Evolutionary conservation across 1,140 invertebrate genomes (phyloP).

Genomic region (Cotesia glomerata): DNA sequence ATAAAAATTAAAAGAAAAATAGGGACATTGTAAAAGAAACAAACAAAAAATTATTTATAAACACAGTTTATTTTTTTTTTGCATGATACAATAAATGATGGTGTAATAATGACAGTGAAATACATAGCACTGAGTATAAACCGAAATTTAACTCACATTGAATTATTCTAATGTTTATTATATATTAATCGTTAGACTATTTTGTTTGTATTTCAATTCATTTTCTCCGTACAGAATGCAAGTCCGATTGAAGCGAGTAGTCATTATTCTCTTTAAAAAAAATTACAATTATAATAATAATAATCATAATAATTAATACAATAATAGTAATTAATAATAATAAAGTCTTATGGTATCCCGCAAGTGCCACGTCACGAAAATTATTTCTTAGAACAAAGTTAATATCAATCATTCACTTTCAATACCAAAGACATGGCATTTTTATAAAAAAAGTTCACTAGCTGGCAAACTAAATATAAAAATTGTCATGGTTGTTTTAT

Average conservation of each 20-base stretch:
- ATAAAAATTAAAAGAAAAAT: too few species aligned
- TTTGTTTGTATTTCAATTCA: constrained; percentile 28
- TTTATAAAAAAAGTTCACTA: background rate
- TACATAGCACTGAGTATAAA: constrained; percentile 33
- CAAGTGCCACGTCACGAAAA: background rate
- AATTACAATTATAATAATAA: too few species aligned
- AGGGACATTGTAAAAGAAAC: background rate
- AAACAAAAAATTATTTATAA: constrained; percentile 24
- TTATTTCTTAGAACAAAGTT: background rate
- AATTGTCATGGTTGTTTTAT: background rate
- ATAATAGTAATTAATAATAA: background rate
- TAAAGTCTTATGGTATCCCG: background rate
- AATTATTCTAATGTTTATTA: constrained; percentile 30
- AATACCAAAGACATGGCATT: background rate
- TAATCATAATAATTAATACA: too few species aligned
- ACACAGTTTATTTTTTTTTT: constrained; percentile 30
- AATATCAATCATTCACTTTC: background rate
- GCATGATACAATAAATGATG: constrained; percentile 33
- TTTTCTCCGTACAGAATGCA: constrained; percentile 3
- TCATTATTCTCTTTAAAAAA: background rate
- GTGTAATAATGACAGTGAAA: constrained; percentile 35
- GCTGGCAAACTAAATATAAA: background rate
- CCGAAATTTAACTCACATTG: constrained; percentile 32
- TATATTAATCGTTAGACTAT: constrained; percentile 30
- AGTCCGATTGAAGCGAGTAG: constrained; percentile 1